Evolutionary conservation across 1,140 invertebrate species (phyloP).

Genomic region (Bombus huntii): DNA sequence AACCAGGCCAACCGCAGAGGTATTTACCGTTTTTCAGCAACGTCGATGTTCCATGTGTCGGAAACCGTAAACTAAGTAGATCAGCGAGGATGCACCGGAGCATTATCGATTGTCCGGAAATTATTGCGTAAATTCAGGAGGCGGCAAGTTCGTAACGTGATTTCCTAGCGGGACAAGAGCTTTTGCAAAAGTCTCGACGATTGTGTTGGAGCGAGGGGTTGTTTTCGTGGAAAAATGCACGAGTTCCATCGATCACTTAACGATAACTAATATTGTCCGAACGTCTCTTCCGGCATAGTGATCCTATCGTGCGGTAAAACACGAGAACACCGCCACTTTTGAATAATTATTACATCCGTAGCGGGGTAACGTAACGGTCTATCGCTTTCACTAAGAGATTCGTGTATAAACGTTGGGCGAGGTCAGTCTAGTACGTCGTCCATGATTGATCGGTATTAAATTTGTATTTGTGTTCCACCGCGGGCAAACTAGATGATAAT

Average conservation of each 20-base stretch:
- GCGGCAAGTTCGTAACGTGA: neutral
- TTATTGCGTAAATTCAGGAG: slow-evolving; percentile 40
- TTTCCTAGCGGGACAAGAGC: neutral
- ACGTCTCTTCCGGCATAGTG: slow-evolving; percentile 8
- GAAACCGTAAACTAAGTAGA: slow-evolving; percentile 6
- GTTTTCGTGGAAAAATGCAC: slow-evolving; percentile 13
- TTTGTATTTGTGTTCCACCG: slow-evolving; percentile 12
- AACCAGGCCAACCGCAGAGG: slow-evolving; percentile 5
- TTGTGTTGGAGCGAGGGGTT: neutral
- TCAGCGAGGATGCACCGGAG: slow-evolving; percentile 35
- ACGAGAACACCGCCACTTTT: slow-evolving; percentile 10
- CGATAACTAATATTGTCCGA: slow-evolving; percentile 7
- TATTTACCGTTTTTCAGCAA: slow-evolving; percentile 21
- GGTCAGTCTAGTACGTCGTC: slow-evolving; percentile 11
- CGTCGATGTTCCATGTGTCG: neutral
- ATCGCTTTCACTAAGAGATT: slow-evolving; percentile 16
- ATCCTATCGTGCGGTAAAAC: neutral
- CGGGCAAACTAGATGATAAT: slow-evolving; percentile 7
- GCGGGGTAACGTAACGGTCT: neutral
- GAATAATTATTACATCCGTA: slow-evolving; percentile 30
- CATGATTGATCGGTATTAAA: slow-evolving; percentile 18
- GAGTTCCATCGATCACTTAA: slow-evolving; percentile 20
- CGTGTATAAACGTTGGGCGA: neutral
- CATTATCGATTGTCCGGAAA: slow-evolving; percentile 52
- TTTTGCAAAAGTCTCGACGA: neutral